Evolutionary conservation across 1,140 invertebrate genomes (phyloP).

Genomic region (Pollicipes pollicipes): DNA sequence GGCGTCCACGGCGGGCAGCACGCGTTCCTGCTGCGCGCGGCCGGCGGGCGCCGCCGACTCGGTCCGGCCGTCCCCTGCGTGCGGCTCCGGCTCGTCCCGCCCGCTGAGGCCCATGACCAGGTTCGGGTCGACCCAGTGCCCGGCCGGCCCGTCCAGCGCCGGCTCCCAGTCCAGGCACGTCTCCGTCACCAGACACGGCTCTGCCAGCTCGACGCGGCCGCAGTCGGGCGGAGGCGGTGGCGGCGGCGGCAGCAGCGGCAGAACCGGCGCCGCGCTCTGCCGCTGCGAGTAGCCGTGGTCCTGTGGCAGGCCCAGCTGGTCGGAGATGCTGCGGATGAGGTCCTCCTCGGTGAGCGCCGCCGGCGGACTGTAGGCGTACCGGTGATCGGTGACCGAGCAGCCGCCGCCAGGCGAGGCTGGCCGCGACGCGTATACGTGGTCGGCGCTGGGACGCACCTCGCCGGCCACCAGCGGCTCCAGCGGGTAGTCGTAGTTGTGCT

Average conservation of each 20-base stretch:
- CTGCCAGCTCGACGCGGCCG: background rate
- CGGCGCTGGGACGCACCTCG: slow-evolving; percentile 1
- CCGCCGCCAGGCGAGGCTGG: background rate
- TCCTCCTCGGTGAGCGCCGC: background rate
- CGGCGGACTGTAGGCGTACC: background rate
- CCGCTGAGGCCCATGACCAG: background rate
- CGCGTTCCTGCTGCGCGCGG: no score
- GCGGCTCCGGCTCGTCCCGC: background rate
- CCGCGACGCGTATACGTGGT: background rate
- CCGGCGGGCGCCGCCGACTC: no score
- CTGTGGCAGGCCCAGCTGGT: background rate
- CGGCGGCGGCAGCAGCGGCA: no score
- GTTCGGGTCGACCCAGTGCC: background rate
- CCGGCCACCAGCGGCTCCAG: background rate
- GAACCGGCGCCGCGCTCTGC: background rate
- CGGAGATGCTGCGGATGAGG: background rate
- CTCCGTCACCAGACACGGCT: background rate
- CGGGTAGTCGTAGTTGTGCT: slow-evolving; percentile 1
- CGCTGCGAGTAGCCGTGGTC: background rate
- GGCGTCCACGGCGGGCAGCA: background rate
- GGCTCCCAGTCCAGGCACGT: background rate
- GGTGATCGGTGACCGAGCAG: background rate
- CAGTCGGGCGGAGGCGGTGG: background rate
- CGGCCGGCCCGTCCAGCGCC: background rate
- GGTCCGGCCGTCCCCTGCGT: background rate